Evolutionary conservation across 2,888 invertebrate genomes (phyloP), one percentile per base, ranked within the genome.

Genomic region (Himalopsyche tibetana): DNA sequence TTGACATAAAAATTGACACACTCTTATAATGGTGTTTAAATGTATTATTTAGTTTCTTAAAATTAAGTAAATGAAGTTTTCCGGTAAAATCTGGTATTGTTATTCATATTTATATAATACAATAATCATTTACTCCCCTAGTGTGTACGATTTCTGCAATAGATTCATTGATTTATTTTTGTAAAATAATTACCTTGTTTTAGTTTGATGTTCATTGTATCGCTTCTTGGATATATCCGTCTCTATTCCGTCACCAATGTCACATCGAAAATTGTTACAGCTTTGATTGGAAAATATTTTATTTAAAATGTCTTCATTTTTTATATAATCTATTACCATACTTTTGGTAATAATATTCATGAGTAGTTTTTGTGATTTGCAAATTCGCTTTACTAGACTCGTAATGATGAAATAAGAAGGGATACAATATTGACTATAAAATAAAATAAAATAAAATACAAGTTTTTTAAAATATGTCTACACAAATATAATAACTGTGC

Each of bases 361-460:
- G 51, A 51, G 51, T 15, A 51, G 12, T 51, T 85, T 83, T 74
- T 84, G 84, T 82, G 81, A 81, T 85, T 85, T 82, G 88, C 87
- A 84, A 83, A 86, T 82, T 87, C 42, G 87, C 88, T 88, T 88
- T 85, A 81, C 55, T 87, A 85, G 85, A 85, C 45, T 88, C 82
- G 69, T 86, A 85, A 86, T 55, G 55, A 80, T 42, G 55, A 69
- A 45, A 80, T 19, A 40, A 84, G 38, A 82, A 40, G 45, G 38
- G 55, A 82, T 85, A 56, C 36, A 40, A 84, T 55, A 82, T 42
- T 80, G 55, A 82, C 28, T 19, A 82, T 38, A 40, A 79, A 81
- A 80, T 36, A 55, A 55, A 84, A 80, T 83, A n/a, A n/a, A n/a
- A n/a, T 42, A 86, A 69, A 55, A 86, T 56, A 83, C 42, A 83